A percentile compares a stretch with the other conserved stretches of the same genome.
These are phyloP conservation scores for Odontophorus gujanensis DNA, from an alignment of 2,113 vertebrate species.

Conservation along the genomic window DNA sequence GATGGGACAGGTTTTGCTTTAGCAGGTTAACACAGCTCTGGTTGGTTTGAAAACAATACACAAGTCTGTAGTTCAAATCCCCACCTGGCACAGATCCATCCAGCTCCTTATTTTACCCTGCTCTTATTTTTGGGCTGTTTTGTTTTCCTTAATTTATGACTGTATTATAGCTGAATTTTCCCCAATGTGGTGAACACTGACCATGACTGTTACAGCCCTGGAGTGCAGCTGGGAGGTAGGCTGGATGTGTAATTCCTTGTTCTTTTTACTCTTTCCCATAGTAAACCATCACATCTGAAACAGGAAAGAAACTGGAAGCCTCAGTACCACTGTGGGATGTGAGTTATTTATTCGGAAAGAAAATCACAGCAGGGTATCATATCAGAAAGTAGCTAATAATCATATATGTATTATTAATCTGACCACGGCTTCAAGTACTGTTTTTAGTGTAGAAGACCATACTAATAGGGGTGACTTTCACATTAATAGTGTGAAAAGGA, in stretches of 20 bases:
- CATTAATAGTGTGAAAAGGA: background rate
- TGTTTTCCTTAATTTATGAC: background rate
- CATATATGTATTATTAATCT: background rate
- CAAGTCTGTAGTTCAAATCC: background rate
- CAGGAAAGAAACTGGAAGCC: background rate
- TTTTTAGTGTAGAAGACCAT: background rate
- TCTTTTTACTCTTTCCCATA: background rate
- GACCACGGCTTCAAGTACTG: background rate
- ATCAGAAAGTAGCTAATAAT: background rate
- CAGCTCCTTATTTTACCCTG: background rate
- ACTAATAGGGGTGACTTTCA: background rate
- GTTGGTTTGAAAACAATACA: background rate
- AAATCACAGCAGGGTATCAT: background rate
- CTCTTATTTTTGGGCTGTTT: background rate
- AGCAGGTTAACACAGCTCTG: background rate
- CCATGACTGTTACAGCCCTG: background rate
- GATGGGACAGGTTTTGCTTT: background rate
- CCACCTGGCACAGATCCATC: background rate
- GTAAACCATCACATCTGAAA: background rate
- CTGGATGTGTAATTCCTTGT: background rate
- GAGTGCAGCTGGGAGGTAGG: background rate
- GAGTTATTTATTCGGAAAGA: background rate
- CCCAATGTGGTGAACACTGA: background rate
- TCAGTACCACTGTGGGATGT: accelerated
- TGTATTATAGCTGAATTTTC: accelerated